Evolutionary conservation across 1,140 invertebrate genomes (phyloP).

Genomic region (Rhopalosiphum maidis): DNA sequence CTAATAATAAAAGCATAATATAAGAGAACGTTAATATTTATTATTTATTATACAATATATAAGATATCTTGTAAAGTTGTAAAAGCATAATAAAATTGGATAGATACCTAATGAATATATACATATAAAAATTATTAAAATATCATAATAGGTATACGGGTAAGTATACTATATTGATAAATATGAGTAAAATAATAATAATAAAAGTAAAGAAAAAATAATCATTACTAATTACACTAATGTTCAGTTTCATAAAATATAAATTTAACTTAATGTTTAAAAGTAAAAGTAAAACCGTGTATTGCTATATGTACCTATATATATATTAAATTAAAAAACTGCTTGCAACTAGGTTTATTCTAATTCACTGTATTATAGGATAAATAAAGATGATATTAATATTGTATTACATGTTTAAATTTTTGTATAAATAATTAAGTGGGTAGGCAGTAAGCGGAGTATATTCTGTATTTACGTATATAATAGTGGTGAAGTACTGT

Average conservation of each 20-base stretch:
- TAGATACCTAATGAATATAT: background rate
- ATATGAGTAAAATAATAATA: background rate
- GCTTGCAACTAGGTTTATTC: background rate
- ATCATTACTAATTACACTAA: background rate
- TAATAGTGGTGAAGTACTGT: background rate
- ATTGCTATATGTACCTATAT: background rate
- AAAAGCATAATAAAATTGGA: background rate
- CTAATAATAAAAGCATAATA: background rate
- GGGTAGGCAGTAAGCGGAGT: background rate
- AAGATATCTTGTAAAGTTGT: background rate
- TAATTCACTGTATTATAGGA: background rate
- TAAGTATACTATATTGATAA: no score
- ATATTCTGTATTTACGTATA: background rate
- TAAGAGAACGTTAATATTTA: background rate
- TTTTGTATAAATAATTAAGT: background rate
- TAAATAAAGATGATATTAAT: background rate
- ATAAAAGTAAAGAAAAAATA: background rate
- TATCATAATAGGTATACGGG: background rate
- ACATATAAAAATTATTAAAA: no score
- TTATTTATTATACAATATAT: background rate
- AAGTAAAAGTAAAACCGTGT: background rate
- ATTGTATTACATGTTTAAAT: background rate
- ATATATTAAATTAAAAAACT: background rate
- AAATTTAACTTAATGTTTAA: background rate
- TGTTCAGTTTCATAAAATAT: background rate